phyloP scores from a whole-genome alignment of 2,113 vertebrate species.

The Oplegnathus fasciatus region DNA sequence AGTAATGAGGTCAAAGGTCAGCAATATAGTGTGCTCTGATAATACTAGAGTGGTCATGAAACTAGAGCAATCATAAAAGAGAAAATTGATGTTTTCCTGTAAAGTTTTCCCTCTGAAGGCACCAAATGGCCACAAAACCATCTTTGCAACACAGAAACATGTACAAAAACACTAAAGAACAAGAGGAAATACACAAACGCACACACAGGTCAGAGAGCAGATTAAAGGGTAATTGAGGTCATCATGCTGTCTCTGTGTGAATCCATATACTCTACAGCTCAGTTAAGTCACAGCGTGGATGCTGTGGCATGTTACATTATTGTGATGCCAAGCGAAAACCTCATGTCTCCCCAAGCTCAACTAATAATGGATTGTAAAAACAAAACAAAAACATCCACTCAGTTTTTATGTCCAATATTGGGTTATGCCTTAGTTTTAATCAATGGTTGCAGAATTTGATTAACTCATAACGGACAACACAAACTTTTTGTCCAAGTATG shows the following conservation, averaged over 20 bases:
- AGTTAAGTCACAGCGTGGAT: conserved; percentile 25
- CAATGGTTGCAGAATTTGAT: background rate
- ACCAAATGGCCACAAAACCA: conserved; percentile 5
- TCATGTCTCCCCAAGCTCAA: background rate
- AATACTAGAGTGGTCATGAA: background rate
- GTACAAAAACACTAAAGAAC: background rate
- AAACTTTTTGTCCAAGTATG: background rate
- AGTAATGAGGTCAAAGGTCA: background rate
- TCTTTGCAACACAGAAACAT: background rate
- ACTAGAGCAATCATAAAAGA: background rate
- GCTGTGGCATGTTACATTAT: conserved; percentile 24
- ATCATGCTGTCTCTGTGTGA: background rate
- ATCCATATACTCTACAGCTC: conserved; percentile 30
- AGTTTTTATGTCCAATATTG: background rate
- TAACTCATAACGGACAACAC: background rate
- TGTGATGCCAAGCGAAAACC: background rate
- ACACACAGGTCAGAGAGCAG: conserved; percentile 15
- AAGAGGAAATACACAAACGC: background rate
- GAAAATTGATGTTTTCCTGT: background rate
- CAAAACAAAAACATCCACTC: background rate
- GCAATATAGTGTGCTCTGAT: background rate
- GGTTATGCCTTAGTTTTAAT: background rate
- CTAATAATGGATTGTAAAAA: background rate
- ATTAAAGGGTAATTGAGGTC: conserved; percentile 50
- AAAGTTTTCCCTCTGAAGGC: background rate